Evolutionary conservation across 2,113 vertebrate genomes (phyloP).

Genomic region (Mystacornis crossleyi): DNA sequence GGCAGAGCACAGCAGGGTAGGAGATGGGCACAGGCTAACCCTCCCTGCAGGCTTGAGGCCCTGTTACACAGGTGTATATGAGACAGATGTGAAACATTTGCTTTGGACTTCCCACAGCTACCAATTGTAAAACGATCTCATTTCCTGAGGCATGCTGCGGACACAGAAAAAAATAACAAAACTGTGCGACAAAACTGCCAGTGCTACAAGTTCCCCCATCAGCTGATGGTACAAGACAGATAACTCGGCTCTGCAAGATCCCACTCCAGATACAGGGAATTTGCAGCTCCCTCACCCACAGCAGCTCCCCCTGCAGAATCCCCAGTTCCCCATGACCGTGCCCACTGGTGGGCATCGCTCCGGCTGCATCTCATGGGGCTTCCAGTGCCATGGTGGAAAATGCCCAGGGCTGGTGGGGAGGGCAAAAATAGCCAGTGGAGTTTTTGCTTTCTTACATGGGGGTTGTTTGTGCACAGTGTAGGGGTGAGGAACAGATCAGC

Average conservation of each 20-base stretch:
- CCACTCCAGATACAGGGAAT: not conserved
- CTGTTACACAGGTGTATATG: rapidly evolving
- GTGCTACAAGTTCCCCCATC: not conserved
- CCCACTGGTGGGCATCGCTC: rapidly evolving
- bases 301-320: not conserved
- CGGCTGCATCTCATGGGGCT: rapidly evolving
- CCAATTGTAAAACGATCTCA: not conserved
- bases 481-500: rapidly evolving
- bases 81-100: not conserved
- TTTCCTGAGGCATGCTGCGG: not conserved
- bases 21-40: not conserved
- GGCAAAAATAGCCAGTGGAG: not conserved
- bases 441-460: rapidly evolving
- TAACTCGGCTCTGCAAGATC: not conserved
- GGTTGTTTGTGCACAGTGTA: not conserved
- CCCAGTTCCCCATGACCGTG: rapidly evolving
- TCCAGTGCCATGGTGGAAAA: not conserved
- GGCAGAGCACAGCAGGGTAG: rapidly evolving
- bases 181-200: not conserved
- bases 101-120: not conserved
- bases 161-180: not conserved
- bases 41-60: not conserved
- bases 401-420: not conserved
- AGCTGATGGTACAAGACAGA: not conserved
- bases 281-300: not conserved